phyloP scores from a whole-genome alignment of 1,140 invertebrate genomes.

The Drosophila subobscura region DNA sequence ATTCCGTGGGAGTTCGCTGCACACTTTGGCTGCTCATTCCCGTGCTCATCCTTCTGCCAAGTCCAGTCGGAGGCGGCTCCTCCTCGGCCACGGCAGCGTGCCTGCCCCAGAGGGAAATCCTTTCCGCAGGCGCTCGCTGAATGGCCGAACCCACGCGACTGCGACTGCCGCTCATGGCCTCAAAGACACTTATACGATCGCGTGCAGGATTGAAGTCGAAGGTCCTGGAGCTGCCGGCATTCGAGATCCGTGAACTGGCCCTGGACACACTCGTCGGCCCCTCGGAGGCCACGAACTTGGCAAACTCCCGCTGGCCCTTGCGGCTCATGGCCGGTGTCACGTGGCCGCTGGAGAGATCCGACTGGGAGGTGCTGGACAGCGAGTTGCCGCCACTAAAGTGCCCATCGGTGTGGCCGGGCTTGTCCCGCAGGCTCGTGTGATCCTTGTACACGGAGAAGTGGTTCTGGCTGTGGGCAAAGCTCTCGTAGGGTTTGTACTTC shows the following conservation, averaged over 20 bases:
- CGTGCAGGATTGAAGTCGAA: conserved; percentile 77
- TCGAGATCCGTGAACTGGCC: conserved; percentile 56
- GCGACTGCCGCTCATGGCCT: conserved; percentile 18
- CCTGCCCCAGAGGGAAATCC: conserved; percentile 48
- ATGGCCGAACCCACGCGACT: conserved; percentile 54
- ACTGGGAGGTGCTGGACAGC: conserved; percentile 58
- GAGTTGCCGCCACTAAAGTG: conserved; percentile 72
- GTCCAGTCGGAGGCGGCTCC: conserved; percentile 19
- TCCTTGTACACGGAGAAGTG: conserved; percentile 74
- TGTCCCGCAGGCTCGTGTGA: conserved; percentile 63
- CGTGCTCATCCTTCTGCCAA: conserved; percentile 32
- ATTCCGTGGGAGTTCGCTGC: conserved; percentile 22
- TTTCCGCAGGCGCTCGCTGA: conserved; percentile 31
- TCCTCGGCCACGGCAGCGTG: conserved; percentile 41
- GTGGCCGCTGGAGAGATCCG: conserved; percentile 70
- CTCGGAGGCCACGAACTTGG: conserved; percentile 66
- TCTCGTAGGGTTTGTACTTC: conserved; percentile 73
- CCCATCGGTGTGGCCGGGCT: conserved; percentile 59
- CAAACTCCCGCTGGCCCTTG: conserved; percentile 66
- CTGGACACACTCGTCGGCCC: conserved; percentile 66
- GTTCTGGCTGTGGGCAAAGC: conserved; percentile 56
- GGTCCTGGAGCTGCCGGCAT: conserved; percentile 32
- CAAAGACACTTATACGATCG: conserved; percentile 57
- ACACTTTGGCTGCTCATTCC: conserved; percentile 15
- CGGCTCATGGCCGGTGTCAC: conserved; percentile 52